Evolutionary conservation across 2,888 invertebrate genomes (phyloP), one percentile per base, ranked within the genome.

Genomic region (Tinea pellionella): DNA sequence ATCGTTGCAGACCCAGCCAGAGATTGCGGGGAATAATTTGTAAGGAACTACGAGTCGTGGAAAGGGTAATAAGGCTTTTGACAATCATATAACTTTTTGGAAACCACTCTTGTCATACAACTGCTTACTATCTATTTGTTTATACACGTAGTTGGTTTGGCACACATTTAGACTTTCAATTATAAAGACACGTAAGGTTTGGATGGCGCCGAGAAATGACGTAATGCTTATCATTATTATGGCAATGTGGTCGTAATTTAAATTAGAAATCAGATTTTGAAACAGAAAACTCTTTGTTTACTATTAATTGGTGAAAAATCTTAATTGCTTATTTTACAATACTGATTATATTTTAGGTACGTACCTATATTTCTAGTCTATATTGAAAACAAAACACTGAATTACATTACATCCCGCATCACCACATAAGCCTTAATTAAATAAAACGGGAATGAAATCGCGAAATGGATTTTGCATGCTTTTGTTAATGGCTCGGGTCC

Each of bases 381-480:
- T 32, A 57, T 57, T 57, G 32, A 57, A 57, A 57, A 57, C 57
- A 57, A 57, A 57, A 32, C 57, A 30, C 32, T 24, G n/a, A 55
- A 57, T 57, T 57, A 30, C 30, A 57, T 57, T 47, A 55, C 24
- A 57, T 9, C 55, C 29, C 24, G 24, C 11, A 55, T 57, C 70
- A 71, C 71, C 76, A 71, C 75, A 76, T 77, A 77, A 78, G 78
- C 83, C 76, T 83, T 87, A 86, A 87, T 86, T 85, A 86, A 86
- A 87, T 87, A 85, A 86, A 85, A 86, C 85, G 83, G 81, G 84
- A 85, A 85, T 83, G 84, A 85, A 82, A 82, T 82, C 72, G 76
- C 77, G 75, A 81, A 86, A 86, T 86, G 87, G 87, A 85, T 86
- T 86, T 85, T 82, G 80, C 85, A 81, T 86, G 87, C 85, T 82